Conservation (phyloP, 2,888 invertebrate genomes). For the Sialis lutaria region DNA sequence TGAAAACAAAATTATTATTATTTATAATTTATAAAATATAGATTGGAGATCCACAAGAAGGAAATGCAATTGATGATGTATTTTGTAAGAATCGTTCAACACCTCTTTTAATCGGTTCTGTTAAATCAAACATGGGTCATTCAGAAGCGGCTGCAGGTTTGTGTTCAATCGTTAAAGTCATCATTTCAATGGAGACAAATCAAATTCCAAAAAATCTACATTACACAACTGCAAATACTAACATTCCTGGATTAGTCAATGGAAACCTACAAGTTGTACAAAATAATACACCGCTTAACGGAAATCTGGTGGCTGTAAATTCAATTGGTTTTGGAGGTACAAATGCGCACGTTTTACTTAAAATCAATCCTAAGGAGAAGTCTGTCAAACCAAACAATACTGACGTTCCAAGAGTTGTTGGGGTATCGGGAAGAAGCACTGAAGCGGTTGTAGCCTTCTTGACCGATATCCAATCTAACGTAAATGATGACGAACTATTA, state of each 20-base stretch:
- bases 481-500: constrained; percentile 47
- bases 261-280: constrained; percentile 33
- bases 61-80: constrained; percentile 39
- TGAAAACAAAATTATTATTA: no score
- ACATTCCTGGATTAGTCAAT: constrained; percentile 28
- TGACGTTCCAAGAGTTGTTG: constrained; percentile 25
- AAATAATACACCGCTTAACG: constrained; percentile 28
- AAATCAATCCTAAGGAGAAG: no score
- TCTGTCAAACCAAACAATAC: constrained; percentile 19
- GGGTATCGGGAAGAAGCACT: constrained; percentile 40
- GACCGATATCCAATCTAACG: constrained; percentile 34
- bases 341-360: constrained; percentile 32
- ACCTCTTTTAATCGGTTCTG: constrained; percentile 35
- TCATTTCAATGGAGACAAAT: constrained; percentile 48
- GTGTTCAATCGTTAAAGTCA: constrained; percentile 36
- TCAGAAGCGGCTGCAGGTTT: constrained; percentile 27
- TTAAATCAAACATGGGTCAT: constrained; percentile 29
- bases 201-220: constrained; percentile 53
- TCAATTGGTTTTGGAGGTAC: constrained; percentile 53
- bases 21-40: no score
- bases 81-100: constrained; percentile 34
- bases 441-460: constrained; percentile 49
- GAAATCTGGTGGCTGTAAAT: constrained; percentile 38
- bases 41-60: constrained; percentile 43
- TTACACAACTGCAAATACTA: constrained; percentile 35